A percentile compares a stretch with the other conserved stretches of the same genome.
Evolutionary conservation across 2,888 invertebrate genomes (phyloP).

Genomic region (Maniola hyperantus): DNA sequence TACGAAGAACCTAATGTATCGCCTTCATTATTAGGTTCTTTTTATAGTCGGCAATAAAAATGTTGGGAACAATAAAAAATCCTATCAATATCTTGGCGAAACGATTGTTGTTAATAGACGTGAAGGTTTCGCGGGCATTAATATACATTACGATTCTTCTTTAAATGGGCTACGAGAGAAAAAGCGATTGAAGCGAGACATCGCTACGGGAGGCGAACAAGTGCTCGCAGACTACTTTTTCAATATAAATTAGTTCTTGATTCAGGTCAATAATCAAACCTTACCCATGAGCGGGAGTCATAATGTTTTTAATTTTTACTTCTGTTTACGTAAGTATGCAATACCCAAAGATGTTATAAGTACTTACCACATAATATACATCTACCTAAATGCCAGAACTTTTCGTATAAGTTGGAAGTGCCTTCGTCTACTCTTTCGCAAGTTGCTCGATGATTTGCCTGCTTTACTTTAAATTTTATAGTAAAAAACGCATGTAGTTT

Average conservation of each 20-base stretch:
- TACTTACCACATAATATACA: no score
- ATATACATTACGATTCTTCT: constrained; percentile 61
- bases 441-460: neutral
- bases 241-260: constrained; percentile 33
- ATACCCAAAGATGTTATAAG: no score
- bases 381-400: no score
- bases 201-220: constrained; percentile 54
- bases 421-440: neutral
- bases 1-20: neutral
- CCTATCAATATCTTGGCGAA: constrained; percentile 37
- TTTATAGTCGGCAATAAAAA: constrained; percentile 23
- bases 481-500: constrained; percentile 4
- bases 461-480: neutral
- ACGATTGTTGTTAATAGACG: constrained; percentile 55
- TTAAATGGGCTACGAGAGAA: constrained; percentile 57
- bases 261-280: neutral
- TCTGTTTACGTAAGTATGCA: no score
- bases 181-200: constrained; percentile 55
- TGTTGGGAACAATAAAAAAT: constrained; percentile 37
- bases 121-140: constrained; percentile 55
- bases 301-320: no score
- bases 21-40: constrained; percentile 5
- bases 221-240: constrained; percentile 53
- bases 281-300: neutral
- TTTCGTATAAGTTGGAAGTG: neutral